Evolutionary conservation across 2,797 vertebrate species (phyloP).

Genomic region (Amniataba percoides): DNA sequence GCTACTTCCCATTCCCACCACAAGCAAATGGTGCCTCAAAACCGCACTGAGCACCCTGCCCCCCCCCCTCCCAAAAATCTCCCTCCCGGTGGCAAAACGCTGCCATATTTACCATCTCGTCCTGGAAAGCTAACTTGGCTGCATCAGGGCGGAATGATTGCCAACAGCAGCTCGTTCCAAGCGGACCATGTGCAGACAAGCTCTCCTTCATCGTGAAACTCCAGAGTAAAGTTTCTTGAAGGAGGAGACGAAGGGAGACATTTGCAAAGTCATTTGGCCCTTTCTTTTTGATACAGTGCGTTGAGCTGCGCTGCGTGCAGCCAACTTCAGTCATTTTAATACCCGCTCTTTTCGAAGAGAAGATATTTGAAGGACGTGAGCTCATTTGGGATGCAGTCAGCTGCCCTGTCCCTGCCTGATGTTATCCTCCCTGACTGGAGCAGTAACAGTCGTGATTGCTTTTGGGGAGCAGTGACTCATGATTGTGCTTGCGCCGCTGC

Average conservation of each 20-base stretch:
- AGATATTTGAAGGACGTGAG: conserved; percentile 75
- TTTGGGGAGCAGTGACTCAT: conserved; percentile 81
- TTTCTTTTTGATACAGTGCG: conserved; percentile 53
- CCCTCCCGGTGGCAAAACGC: conserved; percentile 69
- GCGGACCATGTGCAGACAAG: conserved; percentile 69
- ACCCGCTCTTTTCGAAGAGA: conserved; percentile 40
- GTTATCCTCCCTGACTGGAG: conserved; percentile 75
- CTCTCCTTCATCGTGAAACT: conserved; percentile 57
- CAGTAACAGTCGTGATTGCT: conserved; percentile 72
- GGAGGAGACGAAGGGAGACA: conserved; percentile 47
- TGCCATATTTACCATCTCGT: conserved; percentile 79
- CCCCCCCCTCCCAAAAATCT: conserved; percentile 47
- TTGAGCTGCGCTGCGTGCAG: conserved; percentile 41
- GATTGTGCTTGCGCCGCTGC: conserved; percentile 61
- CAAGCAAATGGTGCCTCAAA: conserved; percentile 76
- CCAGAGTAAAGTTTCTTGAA: conserved; percentile 62
- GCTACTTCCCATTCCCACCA: conserved; percentile 80
- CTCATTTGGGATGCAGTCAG: conserved; percentile 75
- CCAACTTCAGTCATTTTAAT: conserved; percentile 60
- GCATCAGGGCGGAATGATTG: conserved; percentile 64
- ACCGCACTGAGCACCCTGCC: conserved; percentile 76
- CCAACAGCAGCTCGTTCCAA: conserved; percentile 68
- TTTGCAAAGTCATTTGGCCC: conserved; percentile 69
- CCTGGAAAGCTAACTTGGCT: conserved; percentile 75
- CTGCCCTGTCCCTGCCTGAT: conserved; percentile 67